Evolutionary conservation across 2,113 vertebrate species (phyloP).

Genomic region (Rhynchopsitta pachyrhyncha): DNA sequence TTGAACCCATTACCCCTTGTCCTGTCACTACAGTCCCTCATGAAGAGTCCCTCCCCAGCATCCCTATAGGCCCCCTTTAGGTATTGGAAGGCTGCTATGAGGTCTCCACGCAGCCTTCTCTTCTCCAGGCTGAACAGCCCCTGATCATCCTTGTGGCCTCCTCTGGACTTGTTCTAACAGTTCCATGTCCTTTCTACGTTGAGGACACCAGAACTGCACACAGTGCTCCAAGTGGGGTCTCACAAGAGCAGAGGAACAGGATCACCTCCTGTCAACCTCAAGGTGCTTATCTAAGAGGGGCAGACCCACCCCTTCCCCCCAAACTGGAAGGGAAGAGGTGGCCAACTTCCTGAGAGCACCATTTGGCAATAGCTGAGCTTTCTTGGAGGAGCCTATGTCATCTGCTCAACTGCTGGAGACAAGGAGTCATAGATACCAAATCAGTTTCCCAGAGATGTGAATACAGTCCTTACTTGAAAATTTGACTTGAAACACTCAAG

Average conservation of each 20-base stretch:
- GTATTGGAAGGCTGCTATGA: too few relatives aligned
- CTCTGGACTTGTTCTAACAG: background rate
- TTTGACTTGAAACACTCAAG: background rate
- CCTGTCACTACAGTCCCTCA: too few relatives aligned
- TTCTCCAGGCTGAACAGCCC: too few relatives aligned
- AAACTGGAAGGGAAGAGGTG: accelerated
- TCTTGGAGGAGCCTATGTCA: background rate
- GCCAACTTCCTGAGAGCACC: background rate
- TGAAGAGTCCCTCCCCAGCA: too few relatives aligned
- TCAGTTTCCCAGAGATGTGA: background rate
- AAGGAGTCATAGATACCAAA: background rate
- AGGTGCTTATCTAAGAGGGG: background rate
- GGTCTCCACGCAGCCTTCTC: too few relatives aligned
- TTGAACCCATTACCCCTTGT: too few relatives aligned
- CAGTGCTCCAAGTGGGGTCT: background rate
- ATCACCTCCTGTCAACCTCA: accelerated
- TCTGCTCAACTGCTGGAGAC: background rate
- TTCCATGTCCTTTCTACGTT: background rate
- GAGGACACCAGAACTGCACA: accelerated
- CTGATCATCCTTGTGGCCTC: background rate
- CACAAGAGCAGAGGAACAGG: background rate
- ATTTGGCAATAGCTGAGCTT: background rate
- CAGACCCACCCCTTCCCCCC: background rate
- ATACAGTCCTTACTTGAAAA: background rate
- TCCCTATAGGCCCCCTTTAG: too few relatives aligned